phyloP scores from a whole-genome alignment of 35 echinoderm and acorn worm genomes.

The Amphiura filiformis region DNA sequence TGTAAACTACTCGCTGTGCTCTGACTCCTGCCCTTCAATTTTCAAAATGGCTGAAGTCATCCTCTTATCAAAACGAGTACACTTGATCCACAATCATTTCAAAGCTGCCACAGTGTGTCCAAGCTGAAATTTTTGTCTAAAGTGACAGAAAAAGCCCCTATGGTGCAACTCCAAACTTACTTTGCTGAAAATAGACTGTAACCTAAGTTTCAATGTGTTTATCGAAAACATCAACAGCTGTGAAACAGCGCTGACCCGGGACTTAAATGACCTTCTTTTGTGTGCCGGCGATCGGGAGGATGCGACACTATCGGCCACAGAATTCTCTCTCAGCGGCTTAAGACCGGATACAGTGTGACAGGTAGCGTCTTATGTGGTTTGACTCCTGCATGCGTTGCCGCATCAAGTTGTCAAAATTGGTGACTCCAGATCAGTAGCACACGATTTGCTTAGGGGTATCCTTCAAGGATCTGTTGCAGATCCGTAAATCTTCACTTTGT shows the following conservation, averaged over 20 bases:
- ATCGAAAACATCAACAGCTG: slow-evolving; percentile 38
- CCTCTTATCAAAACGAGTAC: slow-evolving; percentile 27
- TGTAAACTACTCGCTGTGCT: slow-evolving; percentile 16
- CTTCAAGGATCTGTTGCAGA: slow-evolving; percentile 5
- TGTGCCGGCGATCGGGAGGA: background rate
- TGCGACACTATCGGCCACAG: too few relatives aligned
- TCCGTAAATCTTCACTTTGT: too few relatives aligned
- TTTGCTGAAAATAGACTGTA: slow-evolving; percentile 12
- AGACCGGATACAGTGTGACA: too few relatives aligned
- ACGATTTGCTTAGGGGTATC: background rate
- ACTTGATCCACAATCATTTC: too few relatives aligned
- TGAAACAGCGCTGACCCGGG: slow-evolving; percentile 56
- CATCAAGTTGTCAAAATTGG: slow-evolving; percentile 11
- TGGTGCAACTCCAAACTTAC: slow-evolving; percentile 1
- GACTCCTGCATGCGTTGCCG: background rate
- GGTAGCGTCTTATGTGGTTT: slow-evolving; percentile 54
- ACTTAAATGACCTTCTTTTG: slow-evolving; percentile 50
- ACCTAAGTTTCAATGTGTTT: slow-evolving; percentile 41
- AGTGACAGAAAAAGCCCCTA: too few relatives aligned
- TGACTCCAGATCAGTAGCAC: too few relatives aligned
- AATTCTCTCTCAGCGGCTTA: too few relatives aligned
- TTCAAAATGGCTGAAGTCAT: slow-evolving; percentile 47
- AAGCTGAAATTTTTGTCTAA: slow-evolving; percentile 46
- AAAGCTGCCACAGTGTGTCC: slow-evolving; percentile 50
- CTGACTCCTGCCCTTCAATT: background rate